phyloP scores from a whole-genome alignment of 2,113 vertebrate genomes.

The Oryzias woworae region DNA sequence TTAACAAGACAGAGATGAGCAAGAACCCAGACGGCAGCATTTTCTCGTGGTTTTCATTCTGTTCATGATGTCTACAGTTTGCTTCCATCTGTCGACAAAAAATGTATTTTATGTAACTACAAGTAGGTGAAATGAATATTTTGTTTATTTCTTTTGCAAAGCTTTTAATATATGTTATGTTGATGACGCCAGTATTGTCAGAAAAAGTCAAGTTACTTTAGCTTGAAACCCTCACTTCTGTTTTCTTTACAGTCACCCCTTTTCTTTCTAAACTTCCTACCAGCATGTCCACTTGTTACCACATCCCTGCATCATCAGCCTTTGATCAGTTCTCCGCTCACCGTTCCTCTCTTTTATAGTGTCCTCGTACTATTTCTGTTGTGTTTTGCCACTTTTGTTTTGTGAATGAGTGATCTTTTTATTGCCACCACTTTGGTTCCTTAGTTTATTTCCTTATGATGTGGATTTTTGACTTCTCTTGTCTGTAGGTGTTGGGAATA shows the following conservation, averaged over 20 bases:
- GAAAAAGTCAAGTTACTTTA: background rate
- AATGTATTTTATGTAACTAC: too few relatives aligned
- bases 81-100: too few relatives aligned
- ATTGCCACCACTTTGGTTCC: background rate
- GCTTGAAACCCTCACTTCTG: background rate
- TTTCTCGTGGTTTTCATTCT: background rate
- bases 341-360: background rate
- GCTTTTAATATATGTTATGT: background rate
- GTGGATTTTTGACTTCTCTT: too few relatives aligned
- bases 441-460: too few relatives aligned
- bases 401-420: conserved; percentile 11
- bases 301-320: conserved; percentile 14
- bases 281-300: conserved; percentile 55
- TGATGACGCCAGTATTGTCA: background rate
- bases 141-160: too few relatives aligned
- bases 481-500: too few relatives aligned
- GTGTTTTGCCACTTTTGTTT: background rate
- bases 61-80: too few relatives aligned
- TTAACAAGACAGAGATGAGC: conserved; percentile 18
- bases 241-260: background rate
- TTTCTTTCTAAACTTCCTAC: background rate
- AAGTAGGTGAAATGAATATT: too few relatives aligned
- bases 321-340: conserved; percentile 11
- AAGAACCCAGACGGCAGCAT: conserved; percentile 1
- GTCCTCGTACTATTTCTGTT: background rate